Evolutionary conservation across 2,113 vertebrate species (phyloP).

Genomic region (Murina feae): DNA sequence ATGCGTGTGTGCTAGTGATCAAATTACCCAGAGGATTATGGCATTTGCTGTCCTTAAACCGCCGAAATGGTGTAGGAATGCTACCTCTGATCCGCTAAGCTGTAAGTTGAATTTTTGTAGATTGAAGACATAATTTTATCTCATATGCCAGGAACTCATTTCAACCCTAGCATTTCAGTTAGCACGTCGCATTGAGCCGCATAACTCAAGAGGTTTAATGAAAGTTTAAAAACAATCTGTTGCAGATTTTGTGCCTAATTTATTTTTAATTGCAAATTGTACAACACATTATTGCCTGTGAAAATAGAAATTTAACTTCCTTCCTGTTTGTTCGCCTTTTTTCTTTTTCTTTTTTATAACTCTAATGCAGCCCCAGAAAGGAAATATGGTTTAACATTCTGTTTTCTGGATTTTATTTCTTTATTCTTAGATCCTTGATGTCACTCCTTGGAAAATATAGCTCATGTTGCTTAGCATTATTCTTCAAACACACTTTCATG

Average conservation of each 20-base stretch:
- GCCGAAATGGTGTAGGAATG: constrained; percentile 78
- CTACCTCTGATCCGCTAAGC: constrained; percentile 76
- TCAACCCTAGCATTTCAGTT: constrained; percentile 68
- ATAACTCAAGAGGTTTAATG: constrained; percentile 73
- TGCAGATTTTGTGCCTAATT: constrained; percentile 70
- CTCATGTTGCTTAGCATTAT: constrained; percentile 8
- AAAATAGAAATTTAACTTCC: constrained; percentile 69
- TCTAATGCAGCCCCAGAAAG: constrained; percentile 13
- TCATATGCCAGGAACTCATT: constrained; percentile 74
- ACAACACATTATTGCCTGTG: constrained; percentile 63
- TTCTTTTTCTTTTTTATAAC: background rate
- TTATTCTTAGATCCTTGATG: constrained; percentile 36
- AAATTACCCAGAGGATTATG: constrained; percentile 77
- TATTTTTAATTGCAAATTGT: constrained; percentile 72
- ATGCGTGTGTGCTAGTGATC: constrained; percentile 77
- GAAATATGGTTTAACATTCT: background rate
- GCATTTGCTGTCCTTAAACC: constrained; percentile 76
- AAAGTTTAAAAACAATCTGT: constrained; percentile 70
- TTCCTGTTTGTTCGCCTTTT: constrained; percentile 51
- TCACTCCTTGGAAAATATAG: constrained; percentile 53
- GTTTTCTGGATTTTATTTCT: constrained; percentile 55
- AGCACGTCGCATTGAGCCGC: constrained; percentile 28
- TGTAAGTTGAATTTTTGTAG: constrained; percentile 78
- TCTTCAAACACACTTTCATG: constrained; percentile 5
- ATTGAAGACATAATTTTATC: constrained; percentile 69